A percentile compares a stretch with the other conserved stretches of the same genome.
Evolutionary conservation across 2,797 vertebrate species (phyloP).

Genomic region (Protonibea diacanthus): DNA sequence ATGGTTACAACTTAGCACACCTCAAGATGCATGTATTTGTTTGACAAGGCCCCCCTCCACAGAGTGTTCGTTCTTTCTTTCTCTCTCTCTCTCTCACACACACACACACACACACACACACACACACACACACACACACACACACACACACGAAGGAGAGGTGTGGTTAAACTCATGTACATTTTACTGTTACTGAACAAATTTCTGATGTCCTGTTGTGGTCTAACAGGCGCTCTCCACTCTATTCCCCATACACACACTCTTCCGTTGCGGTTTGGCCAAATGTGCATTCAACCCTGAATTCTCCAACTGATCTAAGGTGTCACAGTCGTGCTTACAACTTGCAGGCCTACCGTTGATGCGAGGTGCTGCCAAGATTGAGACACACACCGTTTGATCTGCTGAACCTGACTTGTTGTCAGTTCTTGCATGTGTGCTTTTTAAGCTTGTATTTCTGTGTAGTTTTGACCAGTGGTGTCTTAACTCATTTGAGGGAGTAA

Average conservation of each 20-base stretch:
- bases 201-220: conserved; percentile 86
- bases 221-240: conserved; percentile 80
- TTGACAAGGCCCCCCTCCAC: conserved; percentile 38
- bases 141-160: conserved; percentile 59
- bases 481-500: conserved; percentile 38
- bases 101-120: conserved; percentile 23
- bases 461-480: conserved; percentile 38
- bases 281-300: conserved; percentile 77
- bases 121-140: conserved; percentile 51
- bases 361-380: conserved; percentile 39
- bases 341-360: conserved; percentile 54
- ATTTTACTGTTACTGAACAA: conserved; percentile 82
- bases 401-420: conserved; percentile 33
- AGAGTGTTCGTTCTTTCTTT: conserved; percentile 43
- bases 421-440: conserved; percentile 13
- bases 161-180: conserved; percentile 81
- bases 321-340: conserved; percentile 57
- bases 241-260: conserved; percentile 78
- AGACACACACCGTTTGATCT: conserved; percentile 38
- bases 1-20: conserved; percentile 42
- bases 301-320: conserved; percentile 80
- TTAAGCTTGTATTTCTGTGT: conserved; percentile 6
- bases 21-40: conserved; percentile 50
- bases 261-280: conserved; percentile 83
- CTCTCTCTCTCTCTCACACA: conserved; percentile 22